phyloP scores from a whole-genome alignment of 1,140 invertebrate genomes.

The Pogonomyrmex barbatus region DNA sequence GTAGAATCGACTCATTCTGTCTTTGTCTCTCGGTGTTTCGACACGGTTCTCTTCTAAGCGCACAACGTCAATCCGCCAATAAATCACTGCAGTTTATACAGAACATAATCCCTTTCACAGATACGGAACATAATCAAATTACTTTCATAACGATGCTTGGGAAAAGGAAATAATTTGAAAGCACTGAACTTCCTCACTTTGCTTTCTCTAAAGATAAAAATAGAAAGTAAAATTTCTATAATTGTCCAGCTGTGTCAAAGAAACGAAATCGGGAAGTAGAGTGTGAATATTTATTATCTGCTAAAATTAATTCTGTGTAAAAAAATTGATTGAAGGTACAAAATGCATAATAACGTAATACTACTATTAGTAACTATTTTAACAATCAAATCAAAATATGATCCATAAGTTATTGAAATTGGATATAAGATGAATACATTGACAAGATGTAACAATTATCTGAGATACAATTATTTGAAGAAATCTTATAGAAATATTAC shows the following conservation, averaged over 20 bases:
- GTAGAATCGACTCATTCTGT: conserved; percentile 65
- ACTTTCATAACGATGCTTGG: conserved; percentile 50
- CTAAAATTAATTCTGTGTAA: conserved; percentile 10
- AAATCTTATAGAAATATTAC: not conserved
- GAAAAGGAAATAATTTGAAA: conserved; percentile 45
- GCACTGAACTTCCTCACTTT: conserved; percentile 27
- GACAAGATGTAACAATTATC: conserved; percentile 3
- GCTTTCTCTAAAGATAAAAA: conserved; percentile 52
- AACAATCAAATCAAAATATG: not conserved
- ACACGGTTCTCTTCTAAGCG: conserved; percentile 56
- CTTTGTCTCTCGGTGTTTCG: conserved; percentile 69
- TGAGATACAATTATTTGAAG: not conserved
- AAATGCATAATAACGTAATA: conserved; percentile 21
- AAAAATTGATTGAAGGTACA: not conserved
- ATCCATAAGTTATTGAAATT: conserved; percentile 2
- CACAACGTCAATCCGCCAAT: conserved; percentile 69
- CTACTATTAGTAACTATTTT: not conserved
- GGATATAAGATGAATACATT: not conserved
- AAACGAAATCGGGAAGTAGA: not conserved
- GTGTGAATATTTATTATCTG: conserved; percentile 6
- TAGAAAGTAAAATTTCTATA: not conserved
- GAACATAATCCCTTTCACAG: conserved; percentile 48
- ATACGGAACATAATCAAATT: conserved; percentile 52
- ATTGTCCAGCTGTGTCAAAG: not conserved
- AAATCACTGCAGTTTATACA: conserved; percentile 70